Base-by-base conservation (phyloP, 2,113 vertebrate genomes). In the Pionites leucogaster region DNA sequence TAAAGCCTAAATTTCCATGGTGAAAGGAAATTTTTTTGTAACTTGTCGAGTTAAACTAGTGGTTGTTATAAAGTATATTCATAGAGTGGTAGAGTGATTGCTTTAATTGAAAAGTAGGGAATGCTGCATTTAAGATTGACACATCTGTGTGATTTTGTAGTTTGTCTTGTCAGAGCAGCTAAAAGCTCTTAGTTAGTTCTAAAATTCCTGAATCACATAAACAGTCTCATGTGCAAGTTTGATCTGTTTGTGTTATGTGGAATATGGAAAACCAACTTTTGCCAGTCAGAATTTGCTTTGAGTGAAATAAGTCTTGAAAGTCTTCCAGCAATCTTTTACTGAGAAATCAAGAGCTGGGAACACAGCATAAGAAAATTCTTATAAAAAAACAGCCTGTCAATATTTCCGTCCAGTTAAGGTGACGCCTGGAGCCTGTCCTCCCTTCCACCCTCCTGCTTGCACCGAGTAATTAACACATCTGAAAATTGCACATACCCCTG, bases 401-500 rank as follows among this genome's bases (percentile, higher is more conserved):
- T 87, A 20, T 11, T 41, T 84, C 19, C 86, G 11, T 63, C 22
- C 28, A 13, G 19, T 64, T 69, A 29, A 24, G 37, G 14, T 55
- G 20, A 7, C 57, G 31, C 14, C 12, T 81, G 64, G 12, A 83
- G 19, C 31, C 41, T 71, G 15, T 52, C n/a, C 19, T 68, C 2
- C 16, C 15, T 79, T 55, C 8, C 5, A 28, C 13, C 5, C 39
- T 37, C 5, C n/a, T 52, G 17, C 7, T 3, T 8, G 6, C 37
- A 35, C 11, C 6, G 18, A 39, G 35, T 82, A 9, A 44, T n/a
- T 5, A 52, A 14, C 23, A 13, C 10, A 8, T 9, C 35, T 29
- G 20, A 70, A 63, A 55, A 39, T 68, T 5, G 9, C 18, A 18
- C 0, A 0, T 50, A 10, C 18, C 13, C 25, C 16, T 52, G 10